These are phyloP conservation scores for Arothron firmamentum DNA, from an alignment of 2,113 vertebrate genomes.

Conservation along the genomic window DNA sequence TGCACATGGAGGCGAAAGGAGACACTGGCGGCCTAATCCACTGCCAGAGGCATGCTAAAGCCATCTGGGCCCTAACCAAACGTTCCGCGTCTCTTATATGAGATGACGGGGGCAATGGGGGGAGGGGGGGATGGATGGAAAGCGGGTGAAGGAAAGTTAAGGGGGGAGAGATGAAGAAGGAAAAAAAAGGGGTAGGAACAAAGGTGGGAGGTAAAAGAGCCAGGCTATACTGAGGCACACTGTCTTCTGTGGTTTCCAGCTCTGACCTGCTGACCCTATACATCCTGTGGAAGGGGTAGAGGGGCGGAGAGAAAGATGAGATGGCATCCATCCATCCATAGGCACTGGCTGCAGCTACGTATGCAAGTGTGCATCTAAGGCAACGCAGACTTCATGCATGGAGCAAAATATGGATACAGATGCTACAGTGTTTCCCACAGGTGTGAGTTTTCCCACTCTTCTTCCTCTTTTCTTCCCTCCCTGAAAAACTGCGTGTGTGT, in stretches of 20 bases:
- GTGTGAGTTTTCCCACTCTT: constrained; percentile 60
- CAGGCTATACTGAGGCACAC: constrained; percentile 59
- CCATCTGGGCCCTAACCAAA: constrained; percentile 69
- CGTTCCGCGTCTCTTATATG: constrained; percentile 42
- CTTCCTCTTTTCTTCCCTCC: constrained; percentile 6
- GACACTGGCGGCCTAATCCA: constrained; percentile 68
- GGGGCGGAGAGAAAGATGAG: constrained; percentile 43
- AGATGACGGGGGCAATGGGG: constrained; percentile 21
- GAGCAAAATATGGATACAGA: constrained; percentile 13
- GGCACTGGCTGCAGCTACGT: constrained; percentile 26
- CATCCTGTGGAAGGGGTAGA: constrained; percentile 60
- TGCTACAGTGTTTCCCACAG: constrained; percentile 37
- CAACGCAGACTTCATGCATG: neutral
- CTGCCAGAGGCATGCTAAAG: constrained; percentile 68
- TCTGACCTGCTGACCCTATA: constrained; percentile 66
- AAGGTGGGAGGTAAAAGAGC: constrained; percentile 55
- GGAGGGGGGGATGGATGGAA: constrained; percentile 5
- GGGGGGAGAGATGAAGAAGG: constrained; percentile 36
- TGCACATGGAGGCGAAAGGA: constrained; percentile 67
- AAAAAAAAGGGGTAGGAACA: constrained; percentile 30
- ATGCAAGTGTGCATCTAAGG: constrained; percentile 14
- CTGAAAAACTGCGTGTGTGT: too few species aligned
- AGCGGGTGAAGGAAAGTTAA: constrained; percentile 32
- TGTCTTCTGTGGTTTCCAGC: constrained; percentile 65
- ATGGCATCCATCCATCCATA: constrained; percentile 59